Conservation (phyloP, 2,797 vertebrate genomes). For the Todus mexicanus region DNA sequence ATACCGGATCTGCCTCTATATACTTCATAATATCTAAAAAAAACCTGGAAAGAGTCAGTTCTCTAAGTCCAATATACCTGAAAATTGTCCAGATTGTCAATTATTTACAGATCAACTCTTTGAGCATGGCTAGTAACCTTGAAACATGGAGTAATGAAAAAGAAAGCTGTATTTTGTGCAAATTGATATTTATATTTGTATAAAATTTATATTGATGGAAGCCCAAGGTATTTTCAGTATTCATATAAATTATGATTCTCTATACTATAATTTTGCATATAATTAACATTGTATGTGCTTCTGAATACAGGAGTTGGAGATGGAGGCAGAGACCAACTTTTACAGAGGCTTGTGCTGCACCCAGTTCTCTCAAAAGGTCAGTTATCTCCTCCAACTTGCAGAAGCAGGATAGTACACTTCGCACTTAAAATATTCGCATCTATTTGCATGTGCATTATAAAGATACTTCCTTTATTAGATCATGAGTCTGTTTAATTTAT, state of each 20-base stretch:
- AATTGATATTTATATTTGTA: neutral
- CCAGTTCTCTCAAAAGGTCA: neutral
- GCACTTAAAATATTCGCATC: neutral
- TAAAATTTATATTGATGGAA: neutral
- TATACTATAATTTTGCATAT: neutral
- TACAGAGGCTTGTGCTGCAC: neutral
- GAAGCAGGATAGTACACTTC: neutral
- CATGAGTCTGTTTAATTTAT: neutral
- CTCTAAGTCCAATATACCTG: neutral
- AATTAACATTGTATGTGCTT: neutral
- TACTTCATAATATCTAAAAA: neutral
- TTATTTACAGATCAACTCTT: neutral
- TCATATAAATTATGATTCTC: neutral
- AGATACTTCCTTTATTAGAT: neutral
- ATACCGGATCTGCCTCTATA: neutral
- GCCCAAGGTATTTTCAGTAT: neutral
- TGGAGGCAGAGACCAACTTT: neutral
- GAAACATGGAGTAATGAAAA: neutral
- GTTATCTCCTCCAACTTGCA: neutral
- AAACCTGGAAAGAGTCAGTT: neutral
- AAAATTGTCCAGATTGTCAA: neutral
- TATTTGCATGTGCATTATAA: neutral
- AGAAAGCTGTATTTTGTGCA: neutral
- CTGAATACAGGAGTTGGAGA: neutral
- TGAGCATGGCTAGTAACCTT: neutral